Percentiles rank a stretch among this genome's conserved stretches.
These are phyloP conservation scores for Papilio polytes DNA, from an alignment of 1,140 invertebrate species.

Conservation along the genomic window DNA sequence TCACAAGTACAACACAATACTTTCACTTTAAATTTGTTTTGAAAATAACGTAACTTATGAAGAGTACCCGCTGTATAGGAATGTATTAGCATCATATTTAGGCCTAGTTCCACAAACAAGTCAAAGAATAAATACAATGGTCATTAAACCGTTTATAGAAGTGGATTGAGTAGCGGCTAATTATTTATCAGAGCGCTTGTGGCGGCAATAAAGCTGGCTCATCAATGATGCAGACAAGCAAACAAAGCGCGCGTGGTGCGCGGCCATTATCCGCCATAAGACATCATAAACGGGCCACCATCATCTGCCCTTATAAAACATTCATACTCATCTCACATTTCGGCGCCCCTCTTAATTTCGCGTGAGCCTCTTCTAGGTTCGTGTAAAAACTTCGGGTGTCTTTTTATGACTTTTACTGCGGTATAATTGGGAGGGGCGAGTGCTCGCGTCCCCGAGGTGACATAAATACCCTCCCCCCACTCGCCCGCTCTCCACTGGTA, in stretches of 20 bases:
- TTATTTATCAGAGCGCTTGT: slow-evolving; percentile 77
- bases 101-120: not conserved
- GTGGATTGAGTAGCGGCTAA: slow-evolving; percentile 56
- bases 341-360: slow-evolving; percentile 83
- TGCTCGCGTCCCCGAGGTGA: slow-evolving; percentile 80
- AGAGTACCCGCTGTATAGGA: not conserved
- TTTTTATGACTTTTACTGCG: slow-evolving; percentile 84
- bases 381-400: slow-evolving; percentile 83
- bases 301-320: slow-evolving; percentile 83
- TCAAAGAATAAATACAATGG: slow-evolving; percentile 19
- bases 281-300: slow-evolving; percentile 82
- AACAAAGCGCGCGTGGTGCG: slow-evolving; percentile 73
- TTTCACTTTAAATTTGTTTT: too few relatives aligned
- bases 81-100: slow-evolving; percentile 5
- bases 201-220: slow-evolving; percentile 70
- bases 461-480: slow-evolving; percentile 79
- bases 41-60: not conserved
- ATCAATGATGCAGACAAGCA: slow-evolving; percentile 77
- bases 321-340: slow-evolving; percentile 84
- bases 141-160: slow-evolving; percentile 43
- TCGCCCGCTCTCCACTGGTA: slow-evolving; percentile 60
- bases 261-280: slow-evolving; percentile 79
- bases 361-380: slow-evolving; percentile 80
- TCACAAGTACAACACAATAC: not conserved
- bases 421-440: slow-evolving; percentile 83